Evolutionary conservation across 1,140 invertebrate genomes (phyloP), one percentile per base, ranked within the genome.

Genomic region (Drosophila albomicans): DNA sequence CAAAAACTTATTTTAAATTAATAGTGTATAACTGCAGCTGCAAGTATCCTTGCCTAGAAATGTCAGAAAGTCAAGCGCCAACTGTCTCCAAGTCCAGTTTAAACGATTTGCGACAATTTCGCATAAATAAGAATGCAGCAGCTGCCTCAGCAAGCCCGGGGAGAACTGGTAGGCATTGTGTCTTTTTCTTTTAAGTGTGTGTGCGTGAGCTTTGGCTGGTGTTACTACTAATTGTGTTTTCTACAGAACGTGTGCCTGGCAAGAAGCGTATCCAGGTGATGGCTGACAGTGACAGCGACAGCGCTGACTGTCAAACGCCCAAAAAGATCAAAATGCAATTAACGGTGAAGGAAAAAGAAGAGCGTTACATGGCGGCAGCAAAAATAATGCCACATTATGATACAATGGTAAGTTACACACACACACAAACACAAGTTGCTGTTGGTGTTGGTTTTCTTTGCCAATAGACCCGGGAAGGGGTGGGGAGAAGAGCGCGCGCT

Each of bases 21-120:
- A 78, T 67, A 77, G 54, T 67, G 16, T 56, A 54, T n/a, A 68
- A 51, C 32, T 75, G 8, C 8, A 51, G 41, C 56, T 15, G 64
- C 43, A 71, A 56, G 20, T 32, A 59, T 54, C 46, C 67, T 63
- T 38, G 41, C 46, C 49, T 52, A 82, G 73, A 57, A 43, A 89
- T 89, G 85, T 89, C 85, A 65, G 86, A 89, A 78, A 74, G 82
- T 49, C 82, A 75, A 64, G 30, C 75, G 15, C 58, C 85, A 45
- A 74, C 82, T 45, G 72, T 81, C 16, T 57, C 81, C 5, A 90
- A 91, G 81, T 81, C 91, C 15, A 91, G 78, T 43, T 48, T 91
- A 43, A 91, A 78, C 28, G 91, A 91, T 64, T 75, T 92, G 56
- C 82, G 91, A 46, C 91, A 92, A 66, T 92, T 92, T 88, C 91